Conservation (phyloP, 2,113 vertebrate species). For the Gambusia holbrooki region DNA sequence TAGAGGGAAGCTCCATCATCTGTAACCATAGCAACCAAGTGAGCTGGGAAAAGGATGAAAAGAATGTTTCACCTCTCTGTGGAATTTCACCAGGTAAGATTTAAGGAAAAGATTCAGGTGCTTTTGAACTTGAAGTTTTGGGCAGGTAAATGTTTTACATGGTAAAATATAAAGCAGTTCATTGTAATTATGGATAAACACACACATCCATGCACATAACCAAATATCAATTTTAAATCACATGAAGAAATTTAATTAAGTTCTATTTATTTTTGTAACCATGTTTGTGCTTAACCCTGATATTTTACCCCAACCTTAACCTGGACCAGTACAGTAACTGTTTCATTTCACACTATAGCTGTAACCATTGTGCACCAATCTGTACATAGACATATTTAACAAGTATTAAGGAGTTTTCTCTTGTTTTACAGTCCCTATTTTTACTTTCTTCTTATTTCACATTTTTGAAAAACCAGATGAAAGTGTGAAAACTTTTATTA, state of each 20-base stretch:
- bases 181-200: neutral
- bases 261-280: too few species aligned
- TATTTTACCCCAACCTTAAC: neutral
- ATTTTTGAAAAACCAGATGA: too few species aligned
- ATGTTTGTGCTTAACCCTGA: too few species aligned
- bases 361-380: too few species aligned
- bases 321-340: neutral
- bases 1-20: neutral
- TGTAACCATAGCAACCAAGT: slow-evolving; percentile 58
- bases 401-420: neutral
- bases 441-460: neutral
- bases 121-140: neutral
- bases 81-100: neutral
- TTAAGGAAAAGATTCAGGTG: rapidly evolving
- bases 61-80: neutral
- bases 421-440: neutral
- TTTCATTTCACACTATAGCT: neutral
- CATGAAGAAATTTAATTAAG: too few species aligned
- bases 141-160: neutral
- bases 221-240: too few species aligned
- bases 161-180: neutral
- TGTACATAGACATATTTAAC: too few species aligned
- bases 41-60: neutral
- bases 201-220: too few species aligned
- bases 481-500: too few species aligned